Conservation (phyloP, 2,113 vertebrate species). For the Tapirus terrestris region DNA sequence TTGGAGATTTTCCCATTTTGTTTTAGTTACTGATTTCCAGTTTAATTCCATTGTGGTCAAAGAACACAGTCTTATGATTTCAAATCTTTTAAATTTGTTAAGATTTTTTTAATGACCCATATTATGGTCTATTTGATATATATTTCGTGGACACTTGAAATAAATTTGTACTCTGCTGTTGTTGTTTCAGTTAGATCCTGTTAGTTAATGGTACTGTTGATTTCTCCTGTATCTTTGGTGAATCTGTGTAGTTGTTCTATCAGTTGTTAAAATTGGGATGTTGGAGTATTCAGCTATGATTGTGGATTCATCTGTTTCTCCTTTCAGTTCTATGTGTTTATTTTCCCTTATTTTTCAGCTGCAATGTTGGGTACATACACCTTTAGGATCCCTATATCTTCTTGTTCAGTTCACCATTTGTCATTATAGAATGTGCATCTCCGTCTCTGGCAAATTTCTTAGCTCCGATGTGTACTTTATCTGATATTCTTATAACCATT, state of each 20-base stretch:
- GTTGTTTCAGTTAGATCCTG: not conserved
- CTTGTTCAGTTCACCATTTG: not conserved
- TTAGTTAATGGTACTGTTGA: not conserved
- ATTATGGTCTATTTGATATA: not conserved
- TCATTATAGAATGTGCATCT: not conserved
- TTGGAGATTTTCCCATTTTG: not conserved
- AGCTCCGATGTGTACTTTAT: not conserved
- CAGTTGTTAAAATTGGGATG: not conserved
- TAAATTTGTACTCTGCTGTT: not conserved
- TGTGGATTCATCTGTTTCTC: not conserved
- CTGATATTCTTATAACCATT: not conserved
- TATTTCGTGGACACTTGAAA: not conserved
- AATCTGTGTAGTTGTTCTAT: not conserved
- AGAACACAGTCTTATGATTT: not conserved
- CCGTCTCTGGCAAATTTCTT: not conserved
- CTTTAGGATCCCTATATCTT: not conserved
- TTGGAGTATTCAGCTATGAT: not conserved
- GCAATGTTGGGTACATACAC: not conserved
- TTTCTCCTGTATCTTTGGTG: not conserved
- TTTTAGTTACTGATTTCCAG: not conserved
- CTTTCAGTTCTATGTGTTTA: not conserved
- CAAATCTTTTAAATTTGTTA: not conserved
- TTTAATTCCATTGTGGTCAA: not conserved
- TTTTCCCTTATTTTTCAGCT: not conserved
- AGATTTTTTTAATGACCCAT: not conserved